phyloP scores from a whole-genome alignment of 2,113 vertebrate species.

The Anas platyrhynchos region DNA sequence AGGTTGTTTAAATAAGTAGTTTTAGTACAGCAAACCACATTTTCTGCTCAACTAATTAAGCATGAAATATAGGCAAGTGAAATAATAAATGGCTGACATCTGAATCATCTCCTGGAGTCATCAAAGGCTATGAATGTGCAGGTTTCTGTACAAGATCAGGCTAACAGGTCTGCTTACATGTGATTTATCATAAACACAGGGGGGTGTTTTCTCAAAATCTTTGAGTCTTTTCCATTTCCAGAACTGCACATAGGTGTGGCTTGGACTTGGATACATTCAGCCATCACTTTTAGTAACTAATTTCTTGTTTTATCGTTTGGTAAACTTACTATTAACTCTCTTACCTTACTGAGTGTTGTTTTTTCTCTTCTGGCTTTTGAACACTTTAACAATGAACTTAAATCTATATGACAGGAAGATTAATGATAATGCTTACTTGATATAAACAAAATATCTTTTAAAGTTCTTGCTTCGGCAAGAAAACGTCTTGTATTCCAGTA shows the following conservation, averaged over 20 bases:
- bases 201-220: not conserved
- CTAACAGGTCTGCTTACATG: not conserved
- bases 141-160: not conserved
- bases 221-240: not conserved
- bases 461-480: not conserved
- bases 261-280: not conserved
- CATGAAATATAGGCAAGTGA: not conserved
- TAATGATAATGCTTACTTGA: not conserved
- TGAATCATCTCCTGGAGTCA: not conserved
- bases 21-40: not conserved
- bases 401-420: not conserved
- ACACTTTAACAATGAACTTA: not conserved
- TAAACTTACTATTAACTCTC: not conserved
- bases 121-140: not conserved
- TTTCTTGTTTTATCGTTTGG: not conserved
- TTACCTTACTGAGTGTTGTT: not conserved
- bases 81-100: not conserved
- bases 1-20: not conserved
- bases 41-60: not conserved
- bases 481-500: not conserved
- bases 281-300: not conserved
- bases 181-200: not conserved
- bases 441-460: not conserved
- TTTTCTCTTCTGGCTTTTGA: not conserved
- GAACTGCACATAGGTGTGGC: not conserved